phyloP scores from a whole-genome alignment of 2,797 vertebrate genomes.

The Holocentrus rufus region DNA sequence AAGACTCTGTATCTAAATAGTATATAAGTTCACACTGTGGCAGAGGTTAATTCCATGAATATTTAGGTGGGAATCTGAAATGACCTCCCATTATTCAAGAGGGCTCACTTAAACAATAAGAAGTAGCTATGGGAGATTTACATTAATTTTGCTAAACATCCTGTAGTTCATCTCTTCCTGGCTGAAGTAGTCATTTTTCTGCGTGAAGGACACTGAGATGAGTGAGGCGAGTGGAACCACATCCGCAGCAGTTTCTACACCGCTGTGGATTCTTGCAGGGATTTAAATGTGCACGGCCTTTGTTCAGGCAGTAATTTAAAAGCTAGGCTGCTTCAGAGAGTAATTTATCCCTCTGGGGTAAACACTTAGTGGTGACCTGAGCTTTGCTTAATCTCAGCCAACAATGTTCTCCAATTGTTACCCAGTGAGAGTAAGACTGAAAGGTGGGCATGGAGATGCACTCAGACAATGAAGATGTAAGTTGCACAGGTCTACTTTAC shows the following conservation, averaged over 20 bases:
- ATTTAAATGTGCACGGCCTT: conserved; percentile 45
- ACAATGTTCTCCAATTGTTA: conserved; percentile 29
- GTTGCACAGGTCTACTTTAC: conserved; percentile 79
- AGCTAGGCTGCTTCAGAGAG: conserved; percentile 35
- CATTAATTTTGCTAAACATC: not conserved
- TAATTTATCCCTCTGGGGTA: conserved; percentile 43
- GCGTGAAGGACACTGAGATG: conserved; percentile 21
- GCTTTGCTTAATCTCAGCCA: conserved; percentile 45
- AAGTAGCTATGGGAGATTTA: not conserved
- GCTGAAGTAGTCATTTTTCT: conserved; percentile 27
- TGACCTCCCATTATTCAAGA: conserved; percentile 21
- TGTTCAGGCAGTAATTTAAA: conserved; percentile 52
- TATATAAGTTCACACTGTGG: not conserved
- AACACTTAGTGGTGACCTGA: conserved; percentile 44
- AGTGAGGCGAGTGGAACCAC: conserved; percentile 31
- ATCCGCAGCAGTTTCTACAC: conserved; percentile 19
- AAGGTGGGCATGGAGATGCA: conserved; percentile 27
- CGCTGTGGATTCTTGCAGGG: conserved; percentile 43
- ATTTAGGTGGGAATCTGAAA: conserved; percentile 29
- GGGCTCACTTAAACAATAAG: not conserved
- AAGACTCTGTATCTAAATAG: conserved; percentile 14
- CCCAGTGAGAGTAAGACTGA: conserved; percentile 37
- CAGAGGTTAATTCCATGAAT: conserved; percentile 21
- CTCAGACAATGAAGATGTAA: conserved; percentile 11
- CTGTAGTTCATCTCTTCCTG: conserved; percentile 18